Percentiles rank a stretch among this genome's conserved stretches.
These are phyloP conservation scores for Vipera latastei DNA, from an alignment of 2,797 vertebrate species.

Conservation along the genomic window DNA sequence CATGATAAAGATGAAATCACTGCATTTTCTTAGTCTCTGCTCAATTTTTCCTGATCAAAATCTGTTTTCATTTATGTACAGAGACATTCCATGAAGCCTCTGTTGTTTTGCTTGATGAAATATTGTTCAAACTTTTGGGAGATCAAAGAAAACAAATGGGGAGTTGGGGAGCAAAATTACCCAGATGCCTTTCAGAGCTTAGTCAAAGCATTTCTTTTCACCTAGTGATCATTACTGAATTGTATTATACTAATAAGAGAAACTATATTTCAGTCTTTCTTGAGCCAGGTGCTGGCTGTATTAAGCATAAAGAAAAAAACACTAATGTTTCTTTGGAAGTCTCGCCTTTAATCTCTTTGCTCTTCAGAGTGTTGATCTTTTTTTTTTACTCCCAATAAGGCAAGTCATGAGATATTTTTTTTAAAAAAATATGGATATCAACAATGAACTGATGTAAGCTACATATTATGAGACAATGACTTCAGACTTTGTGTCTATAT, in stretches of 20 bases:
- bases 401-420: constrained; percentile 9
- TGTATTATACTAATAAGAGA: constrained; percentile 3
- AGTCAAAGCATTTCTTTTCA: constrained; percentile 32
- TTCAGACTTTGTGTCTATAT: constrained; percentile 22
- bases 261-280: constrained; percentile 10
- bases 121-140: background rate
- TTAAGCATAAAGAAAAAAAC: background rate
- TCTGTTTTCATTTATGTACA: background rate
- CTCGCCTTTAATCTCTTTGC: constrained; percentile 2
- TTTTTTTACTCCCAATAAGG: constrained; percentile 8
- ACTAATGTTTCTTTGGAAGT: background rate
- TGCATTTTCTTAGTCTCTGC: background rate
- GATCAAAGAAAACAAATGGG: constrained; percentile 5
- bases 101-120: constrained; percentile 40
- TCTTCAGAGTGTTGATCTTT: constrained; percentile 13
- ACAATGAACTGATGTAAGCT: constrained; percentile 10
- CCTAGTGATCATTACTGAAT: background rate
- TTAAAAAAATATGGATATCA: background rate
- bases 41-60: background rate
- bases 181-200: constrained; percentile 31
- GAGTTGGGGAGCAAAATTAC: background rate
- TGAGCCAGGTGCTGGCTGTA: background rate
- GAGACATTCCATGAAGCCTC: background rate
- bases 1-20: background rate
- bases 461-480: background rate